Conservation (phyloP, 2,113 vertebrate genomes). For the Melanotaenia duboulayi region DNA sequence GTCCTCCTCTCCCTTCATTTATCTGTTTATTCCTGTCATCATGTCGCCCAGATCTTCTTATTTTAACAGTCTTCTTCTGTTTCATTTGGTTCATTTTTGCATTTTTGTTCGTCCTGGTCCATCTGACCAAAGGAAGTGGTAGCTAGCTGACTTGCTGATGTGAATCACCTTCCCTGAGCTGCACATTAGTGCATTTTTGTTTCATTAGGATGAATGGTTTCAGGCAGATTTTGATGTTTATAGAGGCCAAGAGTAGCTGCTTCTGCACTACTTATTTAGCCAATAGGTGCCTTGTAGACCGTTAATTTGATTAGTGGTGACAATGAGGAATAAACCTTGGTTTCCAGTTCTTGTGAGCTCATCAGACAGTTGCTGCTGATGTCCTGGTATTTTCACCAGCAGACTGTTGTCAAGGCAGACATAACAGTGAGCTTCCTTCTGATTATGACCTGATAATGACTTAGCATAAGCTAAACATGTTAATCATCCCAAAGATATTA, state of each 20-base stretch:
- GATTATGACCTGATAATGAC: conserved; percentile 32
- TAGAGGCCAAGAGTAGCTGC: conserved; percentile 24
- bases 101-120: conserved; percentile 2
- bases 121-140: too few species aligned
- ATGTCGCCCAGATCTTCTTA: conserved; percentile 12
- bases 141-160: conserved; percentile 9
- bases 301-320: conserved; percentile 54
- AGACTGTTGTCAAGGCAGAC: conserved; percentile 21
- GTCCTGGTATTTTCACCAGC: conserved; percentile 4
- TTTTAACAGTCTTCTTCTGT: conserved; percentile 17
- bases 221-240: too few species aligned
- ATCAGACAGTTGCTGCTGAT: conserved; percentile 30
- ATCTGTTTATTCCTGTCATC: background rate
- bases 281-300: conserved; percentile 40
- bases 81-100: conserved; percentile 49
- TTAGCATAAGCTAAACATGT: conserved; percentile 63
- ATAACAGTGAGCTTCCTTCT: conserved; percentile 17
- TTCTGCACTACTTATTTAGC: conserved; percentile 12
- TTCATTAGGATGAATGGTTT: conserved; percentile 59
- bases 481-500: too few species aligned
- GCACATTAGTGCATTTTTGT: conserved; percentile 43
- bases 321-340: background rate
- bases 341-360: conserved; percentile 21
- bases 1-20: background rate
- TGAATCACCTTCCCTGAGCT: background rate